phyloP scores from a whole-genome alignment of 1,140 invertebrate genomes.

The Spodoptera frugiperda region DNA sequence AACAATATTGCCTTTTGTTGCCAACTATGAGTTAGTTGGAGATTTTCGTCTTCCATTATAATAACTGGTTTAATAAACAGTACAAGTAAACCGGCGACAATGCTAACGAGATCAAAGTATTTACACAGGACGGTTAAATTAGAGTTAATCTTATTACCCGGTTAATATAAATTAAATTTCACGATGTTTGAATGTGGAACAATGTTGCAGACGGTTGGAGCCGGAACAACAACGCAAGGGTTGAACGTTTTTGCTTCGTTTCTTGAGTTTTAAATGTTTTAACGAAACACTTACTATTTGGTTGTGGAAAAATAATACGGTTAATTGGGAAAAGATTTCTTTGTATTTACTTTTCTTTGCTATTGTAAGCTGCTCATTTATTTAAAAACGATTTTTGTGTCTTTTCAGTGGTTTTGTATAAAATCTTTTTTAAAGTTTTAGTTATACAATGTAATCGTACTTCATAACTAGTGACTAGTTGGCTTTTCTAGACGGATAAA shows the following conservation, averaged over 20 bases:
- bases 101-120: constrained; percentile 76
- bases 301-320: background rate
- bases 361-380: background rate
- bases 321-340: constrained; percentile 14
- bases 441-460: too few relatives aligned
- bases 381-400: too few relatives aligned
- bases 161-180: constrained; percentile 71
- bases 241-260: constrained; percentile 36
- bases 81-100: constrained; percentile 46
- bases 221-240: constrained; percentile 4
- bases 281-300: background rate
- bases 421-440: too few relatives aligned
- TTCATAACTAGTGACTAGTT: too few relatives aligned
- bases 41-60: constrained; percentile 51
- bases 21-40: constrained; percentile 1
- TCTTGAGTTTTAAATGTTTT: background rate
- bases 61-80: constrained; percentile 68
- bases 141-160: constrained; percentile 64
- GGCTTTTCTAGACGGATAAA: too few relatives aligned
- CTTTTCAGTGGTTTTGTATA: too few relatives aligned
- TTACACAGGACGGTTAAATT: constrained; percentile 71
- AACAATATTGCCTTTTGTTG: constrained; percentile 35
- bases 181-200: constrained; percentile 46
- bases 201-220: constrained; percentile 13
- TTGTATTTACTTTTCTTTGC: background rate